Percentiles rank a stretch among this genome's conserved stretches.
These are phyloP conservation scores for Zaprionus ghesquierei DNA, from an alignment of 1,140 invertebrate species.

Conservation along the genomic window DNA sequence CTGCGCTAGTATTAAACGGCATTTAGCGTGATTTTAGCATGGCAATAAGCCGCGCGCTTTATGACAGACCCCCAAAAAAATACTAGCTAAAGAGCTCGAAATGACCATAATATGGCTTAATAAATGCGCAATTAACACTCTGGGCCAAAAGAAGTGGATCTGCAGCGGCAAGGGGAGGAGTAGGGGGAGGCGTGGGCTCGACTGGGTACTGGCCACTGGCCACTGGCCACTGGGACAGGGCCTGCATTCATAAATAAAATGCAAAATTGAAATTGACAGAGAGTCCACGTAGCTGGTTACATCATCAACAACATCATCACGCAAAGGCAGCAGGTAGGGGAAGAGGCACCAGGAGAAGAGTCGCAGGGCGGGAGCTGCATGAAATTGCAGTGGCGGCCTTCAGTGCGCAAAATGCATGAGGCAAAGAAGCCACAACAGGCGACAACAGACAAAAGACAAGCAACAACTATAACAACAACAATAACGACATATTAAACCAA, in stretches of 20 bases:
- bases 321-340: not conserved
- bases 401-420: constrained; percentile 25
- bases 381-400: constrained; percentile 54
- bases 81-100: constrained; percentile 22
- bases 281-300: constrained; percentile 39
- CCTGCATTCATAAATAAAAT: constrained; percentile 49
- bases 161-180: not conserved
- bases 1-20: constrained; percentile 9
- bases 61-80: constrained; percentile 41
- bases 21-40: constrained; percentile 56
- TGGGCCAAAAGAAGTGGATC: constrained; percentile 15
- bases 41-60: constrained; percentile 56
- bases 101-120: constrained; percentile 55
- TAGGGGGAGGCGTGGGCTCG: not conserved
- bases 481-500: constrained; percentile 52
- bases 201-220: not conserved
- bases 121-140: constrained; percentile 71
- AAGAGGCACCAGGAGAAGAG: not conserved
- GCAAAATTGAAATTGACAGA: constrained; percentile 56
- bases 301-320: constrained; percentile 29
- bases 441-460: constrained; percentile 14
- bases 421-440: constrained; percentile 28
- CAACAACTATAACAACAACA: constrained; percentile 5
- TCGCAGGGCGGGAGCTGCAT: constrained; percentile 33
- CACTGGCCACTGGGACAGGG: no score